These are phyloP conservation scores for Tolypeutes matacus DNA, from an alignment of 2,797 vertebrate species.

Conservation along the genomic window DNA sequence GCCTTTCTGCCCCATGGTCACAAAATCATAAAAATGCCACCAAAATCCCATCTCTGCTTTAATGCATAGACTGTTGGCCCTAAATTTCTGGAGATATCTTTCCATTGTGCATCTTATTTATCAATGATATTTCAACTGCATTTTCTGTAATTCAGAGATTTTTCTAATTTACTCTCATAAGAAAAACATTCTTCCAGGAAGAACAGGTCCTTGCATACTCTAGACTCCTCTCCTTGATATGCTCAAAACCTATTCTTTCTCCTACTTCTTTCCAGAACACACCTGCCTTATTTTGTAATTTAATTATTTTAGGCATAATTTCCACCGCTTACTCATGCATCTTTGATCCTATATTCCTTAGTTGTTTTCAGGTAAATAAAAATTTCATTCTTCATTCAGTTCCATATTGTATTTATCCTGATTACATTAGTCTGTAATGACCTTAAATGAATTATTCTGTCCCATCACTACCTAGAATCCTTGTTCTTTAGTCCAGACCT, in stretches of 20 bases:
- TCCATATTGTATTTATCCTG: not conserved
- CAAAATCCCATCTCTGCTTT: not conserved
- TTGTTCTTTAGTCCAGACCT: not conserved
- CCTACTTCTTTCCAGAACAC: not conserved
- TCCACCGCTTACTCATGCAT: not conserved
- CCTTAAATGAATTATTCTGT: not conserved
- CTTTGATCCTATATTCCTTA: not conserved
- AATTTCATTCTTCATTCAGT: not conserved
- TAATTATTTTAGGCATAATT: not conserved
- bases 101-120: not conserved
- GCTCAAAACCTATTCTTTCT: not conserved
- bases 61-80: not conserved
- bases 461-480: not conserved
- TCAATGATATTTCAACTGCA: not conserved
- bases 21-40: not conserved
- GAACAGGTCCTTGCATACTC: not conserved
- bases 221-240: not conserved
- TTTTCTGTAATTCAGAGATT: not conserved
- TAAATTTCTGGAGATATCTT: not conserved
- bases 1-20: not conserved
- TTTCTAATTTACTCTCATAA: not conserved
- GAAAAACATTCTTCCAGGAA: not conserved
- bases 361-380: not conserved
- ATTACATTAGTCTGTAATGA: not conserved
- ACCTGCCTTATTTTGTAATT: not conserved